These are phyloP conservation scores for Dusona sp. DNA, from an alignment of 2,888 invertebrate genomes.

Conservation along the genomic window DNA sequence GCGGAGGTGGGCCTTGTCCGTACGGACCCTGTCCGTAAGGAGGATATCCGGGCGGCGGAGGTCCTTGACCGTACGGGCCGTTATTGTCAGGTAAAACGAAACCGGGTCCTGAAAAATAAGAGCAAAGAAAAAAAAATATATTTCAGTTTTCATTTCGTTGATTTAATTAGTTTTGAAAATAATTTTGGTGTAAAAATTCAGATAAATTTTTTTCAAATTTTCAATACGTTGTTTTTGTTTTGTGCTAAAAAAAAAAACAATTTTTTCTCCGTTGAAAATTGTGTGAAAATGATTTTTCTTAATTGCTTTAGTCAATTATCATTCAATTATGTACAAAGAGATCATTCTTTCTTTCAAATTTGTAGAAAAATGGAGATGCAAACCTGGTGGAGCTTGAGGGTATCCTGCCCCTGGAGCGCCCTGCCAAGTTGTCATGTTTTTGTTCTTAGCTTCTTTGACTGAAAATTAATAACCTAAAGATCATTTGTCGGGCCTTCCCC, in stretches of 20 bases:
- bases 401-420: conserved; percentile 80
- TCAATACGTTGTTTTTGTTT: not conserved
- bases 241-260: not conserved
- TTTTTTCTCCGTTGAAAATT: not conserved
- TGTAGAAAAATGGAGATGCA: conserved; percentile 67
- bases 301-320: not conserved
- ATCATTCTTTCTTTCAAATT: conserved; percentile 4
- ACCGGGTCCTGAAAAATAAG: conserved; percentile 51
- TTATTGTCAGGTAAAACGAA: conserved; percentile 56
- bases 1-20: conserved; percentile 73
- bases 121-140: not conserved
- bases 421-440: conserved; percentile 83
- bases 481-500: not conserved
- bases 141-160: not conserved
- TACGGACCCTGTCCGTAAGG: conserved; percentile 75
- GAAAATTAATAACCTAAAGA: conserved; percentile 17
- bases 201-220: too few relatives aligned
- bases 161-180: not conserved
- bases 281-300: too few relatives aligned
- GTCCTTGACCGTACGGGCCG: conserved; percentile 42
- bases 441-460: not conserved
- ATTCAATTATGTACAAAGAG: not conserved
- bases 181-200: too few relatives aligned
- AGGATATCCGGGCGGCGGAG: conserved; percentile 75
- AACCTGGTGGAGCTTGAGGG: conserved; percentile 84